Evolutionary conservation across 2,113 vertebrate species (phyloP), one percentile per base, ranked within the genome.

Genomic region (Gnathonemus longibarbis): DNA sequence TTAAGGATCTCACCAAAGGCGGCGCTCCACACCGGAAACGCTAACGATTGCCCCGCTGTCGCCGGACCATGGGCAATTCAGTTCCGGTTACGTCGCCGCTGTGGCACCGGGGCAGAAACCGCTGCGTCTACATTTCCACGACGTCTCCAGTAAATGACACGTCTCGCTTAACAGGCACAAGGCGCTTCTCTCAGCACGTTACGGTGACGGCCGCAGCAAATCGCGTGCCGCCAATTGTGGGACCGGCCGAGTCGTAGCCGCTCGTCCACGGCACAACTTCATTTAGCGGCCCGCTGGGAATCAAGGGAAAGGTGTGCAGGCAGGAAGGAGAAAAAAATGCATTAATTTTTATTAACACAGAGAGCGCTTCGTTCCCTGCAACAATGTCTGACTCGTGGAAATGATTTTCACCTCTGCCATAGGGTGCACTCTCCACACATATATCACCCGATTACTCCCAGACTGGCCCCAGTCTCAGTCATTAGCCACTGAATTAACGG

Each of bases 401-500:
- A 98, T 98, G 97, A 98, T 98, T 97, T 98, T 98, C 97, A 97
- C 97, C 98, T 97, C 98, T 98, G 98, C 97, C 98, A 98, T 94
- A 95, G 96, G 96, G 97, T 97, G 96, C 93, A 94, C 95, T 94
- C 96, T 94, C 95, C 95, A 94, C 96, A 95, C 97, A 98, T 99
- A 98, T 97, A 99, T 99, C 97, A 98, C 97, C 96, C 96, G 97
- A 98, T 98, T 98, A 98, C 97, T 96, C 93, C 92, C 93, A 93
- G 97, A 96, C 95, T 94, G 94, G 96, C 92, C 96, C 94, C 95
- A 96, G 97, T 97, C 96, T 96, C 96, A 97, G 97, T 98, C 98
- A 99, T 99, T 99, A 99, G 97, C 97, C 96, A 97, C 96, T 98
- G 98, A 99, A 99, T 99, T 99, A 99, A 98, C 97, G 96, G 95